Percentiles rank a stretch among this genome's conserved stretches.
Conservation (phyloP, 2,797 vertebrate species). For the Pangasius sanitwongsei region DNA sequence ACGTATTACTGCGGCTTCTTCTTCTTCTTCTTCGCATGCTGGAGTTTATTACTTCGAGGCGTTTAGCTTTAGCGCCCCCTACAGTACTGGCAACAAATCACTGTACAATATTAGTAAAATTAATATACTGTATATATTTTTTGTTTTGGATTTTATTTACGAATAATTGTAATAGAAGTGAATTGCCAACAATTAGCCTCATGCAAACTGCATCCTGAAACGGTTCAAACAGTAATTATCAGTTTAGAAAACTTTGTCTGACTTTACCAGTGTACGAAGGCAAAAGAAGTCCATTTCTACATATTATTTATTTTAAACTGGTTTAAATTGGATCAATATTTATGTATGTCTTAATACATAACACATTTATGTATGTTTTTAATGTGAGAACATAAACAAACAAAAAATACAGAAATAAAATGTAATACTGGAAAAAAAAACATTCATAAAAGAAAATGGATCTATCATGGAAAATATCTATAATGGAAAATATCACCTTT, state of each 20-base stretch:
- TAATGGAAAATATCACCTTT: too few species aligned
- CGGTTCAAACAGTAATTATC: not conserved
- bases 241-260: too few species aligned
- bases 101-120: not conserved
- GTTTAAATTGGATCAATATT: not conserved
- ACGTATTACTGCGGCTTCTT: conserved; percentile 8
- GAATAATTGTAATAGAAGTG: not conserved
- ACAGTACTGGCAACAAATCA: not conserved
- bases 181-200: too few species aligned
- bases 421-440: too few species aligned
- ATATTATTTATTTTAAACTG: not conserved
- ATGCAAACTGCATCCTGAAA: too few species aligned
- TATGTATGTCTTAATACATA: not conserved
- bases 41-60: not conserved
- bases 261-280: not conserved
- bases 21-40: not conserved
- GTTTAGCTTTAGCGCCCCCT: not conserved
- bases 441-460: too few species aligned
- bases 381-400: too few species aligned
- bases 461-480: too few species aligned
- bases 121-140: not conserved
- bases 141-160: not conserved
- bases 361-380: not conserved
- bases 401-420: too few species aligned
- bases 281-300: not conserved